phyloP scores from a whole-genome alignment of 1,140 invertebrate species.

The Anastrepha ludens region DNA sequence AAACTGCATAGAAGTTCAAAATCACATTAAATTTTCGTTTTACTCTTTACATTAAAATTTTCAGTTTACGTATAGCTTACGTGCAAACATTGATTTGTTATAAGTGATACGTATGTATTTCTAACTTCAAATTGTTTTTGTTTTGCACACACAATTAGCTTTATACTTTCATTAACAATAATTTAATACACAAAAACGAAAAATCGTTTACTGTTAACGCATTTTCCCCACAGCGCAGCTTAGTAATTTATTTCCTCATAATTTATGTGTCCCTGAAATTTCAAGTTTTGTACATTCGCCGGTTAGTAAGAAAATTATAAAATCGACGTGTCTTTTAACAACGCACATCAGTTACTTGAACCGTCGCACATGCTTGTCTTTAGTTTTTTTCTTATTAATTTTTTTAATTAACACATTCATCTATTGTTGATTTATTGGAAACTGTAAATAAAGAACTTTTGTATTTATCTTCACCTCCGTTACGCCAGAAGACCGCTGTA shows the following conservation, averaged over 20 bases:
- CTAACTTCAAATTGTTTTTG: neutral
- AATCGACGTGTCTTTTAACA: neutral
- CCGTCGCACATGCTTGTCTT: neutral
- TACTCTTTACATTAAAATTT: no score
- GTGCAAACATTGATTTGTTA: no score
- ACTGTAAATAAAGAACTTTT: constrained; percentile 35
- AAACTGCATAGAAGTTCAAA: no score
- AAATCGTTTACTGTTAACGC: neutral
- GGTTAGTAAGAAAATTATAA: neutral
- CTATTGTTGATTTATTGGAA: constrained; percentile 18
- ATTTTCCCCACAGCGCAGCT: neutral
- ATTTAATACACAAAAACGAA: neutral
- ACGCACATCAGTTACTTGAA: neutral
- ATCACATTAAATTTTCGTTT: no score
- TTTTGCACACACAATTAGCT: neutral
- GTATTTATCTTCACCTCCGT: constrained; percentile 65
- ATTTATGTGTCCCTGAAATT: neutral
- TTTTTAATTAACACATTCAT: constrained; percentile 16
- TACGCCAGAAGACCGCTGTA: constrained; percentile 73
- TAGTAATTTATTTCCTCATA: neutral
- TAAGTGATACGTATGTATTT: no score
- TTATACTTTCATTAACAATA: neutral
- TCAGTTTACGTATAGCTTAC: no score
- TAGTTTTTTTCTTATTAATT: neutral
- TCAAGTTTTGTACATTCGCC: neutral